phyloP scores from a whole-genome alignment of 2,888 invertebrate species.

The Phasia obesa region DNA sequence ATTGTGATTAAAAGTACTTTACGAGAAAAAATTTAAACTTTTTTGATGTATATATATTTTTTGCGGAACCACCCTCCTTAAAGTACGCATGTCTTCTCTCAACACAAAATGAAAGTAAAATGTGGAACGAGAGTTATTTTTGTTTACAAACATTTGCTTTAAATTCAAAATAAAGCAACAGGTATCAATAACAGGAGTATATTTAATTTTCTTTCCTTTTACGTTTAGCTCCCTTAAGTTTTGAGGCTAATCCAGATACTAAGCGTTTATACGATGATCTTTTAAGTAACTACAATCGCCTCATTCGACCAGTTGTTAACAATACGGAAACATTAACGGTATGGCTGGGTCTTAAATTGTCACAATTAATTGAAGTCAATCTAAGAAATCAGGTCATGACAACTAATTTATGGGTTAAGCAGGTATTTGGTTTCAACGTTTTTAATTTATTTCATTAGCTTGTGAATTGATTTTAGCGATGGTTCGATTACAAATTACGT shows the following conservation, averaged over 20 bases:
- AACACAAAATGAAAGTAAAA: background rate
- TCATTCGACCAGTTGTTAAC: conserved; percentile 96
- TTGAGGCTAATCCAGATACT: conserved; percentile 95
- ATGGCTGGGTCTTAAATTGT: conserved; percentile 93
- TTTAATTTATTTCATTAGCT: background rate
- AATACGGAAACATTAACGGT: conserved; percentile 96
- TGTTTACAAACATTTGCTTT: conserved; percentile 21
- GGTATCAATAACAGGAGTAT: background rate
- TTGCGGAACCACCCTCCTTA: conserved; percentile 51
- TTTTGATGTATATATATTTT: conserved; percentile 39
- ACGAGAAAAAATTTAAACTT: background rate
- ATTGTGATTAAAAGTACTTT: background rate
- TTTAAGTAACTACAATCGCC: conserved; percentile 96
- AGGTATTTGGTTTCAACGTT: conserved; percentile 84
- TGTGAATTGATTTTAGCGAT: conserved; percentile 86
- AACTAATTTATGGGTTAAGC: conserved; percentile 96
- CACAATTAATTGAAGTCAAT: conserved; percentile 95
- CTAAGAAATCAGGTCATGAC: conserved; percentile 97
- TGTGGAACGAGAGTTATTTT: background rate
- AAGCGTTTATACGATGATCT: conserved; percentile 98
- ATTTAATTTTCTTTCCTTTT: conserved; percentile 6
- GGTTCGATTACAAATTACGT: conserved; percentile 94
- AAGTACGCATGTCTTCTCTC: conserved; percentile 31
- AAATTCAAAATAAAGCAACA: conserved; percentile 20
- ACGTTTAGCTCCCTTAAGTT: conserved; percentile 79